Conservation (phyloP, 1,140 invertebrate species). For the Ectropis grisescens region DNA sequence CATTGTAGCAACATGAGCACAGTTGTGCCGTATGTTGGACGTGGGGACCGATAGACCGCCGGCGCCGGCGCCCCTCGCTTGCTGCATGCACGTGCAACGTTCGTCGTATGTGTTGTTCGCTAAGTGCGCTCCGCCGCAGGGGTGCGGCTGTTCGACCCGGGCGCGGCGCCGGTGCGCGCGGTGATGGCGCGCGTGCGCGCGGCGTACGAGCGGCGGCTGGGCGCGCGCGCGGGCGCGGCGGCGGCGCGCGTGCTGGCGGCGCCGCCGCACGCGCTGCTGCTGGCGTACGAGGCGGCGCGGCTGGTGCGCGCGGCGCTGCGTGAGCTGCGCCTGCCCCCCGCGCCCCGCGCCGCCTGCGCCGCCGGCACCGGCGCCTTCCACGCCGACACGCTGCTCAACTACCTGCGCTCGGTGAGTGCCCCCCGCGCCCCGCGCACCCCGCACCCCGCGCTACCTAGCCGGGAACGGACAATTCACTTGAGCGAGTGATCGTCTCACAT, state of each 20-base stretch:
- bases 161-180: slow-evolving; percentile 13
- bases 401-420: slow-evolving; percentile 35
- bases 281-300: slow-evolving; percentile 31
- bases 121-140: slow-evolving; percentile 7
- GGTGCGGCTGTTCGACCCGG: slow-evolving; percentile 36
- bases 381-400: slow-evolving; percentile 51
- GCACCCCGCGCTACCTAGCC: too few relatives aligned
- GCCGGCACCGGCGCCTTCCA: slow-evolving; percentile 33
- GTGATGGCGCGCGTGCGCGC: slow-evolving; percentile 23
- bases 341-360: slow-evolving; percentile 7
- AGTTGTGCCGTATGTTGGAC: too few relatives aligned
- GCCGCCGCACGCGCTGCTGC: slow-evolving; percentile 31
- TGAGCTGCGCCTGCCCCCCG: slow-evolving; percentile 4
- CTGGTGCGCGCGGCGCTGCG: slow-evolving; percentile 17
- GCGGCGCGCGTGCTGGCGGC: slow-evolving; percentile 6
- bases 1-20: too few relatives aligned
- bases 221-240: slow-evolving; percentile 7
- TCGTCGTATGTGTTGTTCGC: neutral
- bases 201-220: slow-evolving; percentile 19
- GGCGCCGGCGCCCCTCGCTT: neutral
- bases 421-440: neutral
- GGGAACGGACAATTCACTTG: too few relatives aligned
- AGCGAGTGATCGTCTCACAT: too few relatives aligned
- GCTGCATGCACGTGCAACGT: neutral
- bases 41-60: too few relatives aligned